phyloP scores from a whole-genome alignment of 2,113 vertebrate species.

The Ifrita kowaldi region DNA sequence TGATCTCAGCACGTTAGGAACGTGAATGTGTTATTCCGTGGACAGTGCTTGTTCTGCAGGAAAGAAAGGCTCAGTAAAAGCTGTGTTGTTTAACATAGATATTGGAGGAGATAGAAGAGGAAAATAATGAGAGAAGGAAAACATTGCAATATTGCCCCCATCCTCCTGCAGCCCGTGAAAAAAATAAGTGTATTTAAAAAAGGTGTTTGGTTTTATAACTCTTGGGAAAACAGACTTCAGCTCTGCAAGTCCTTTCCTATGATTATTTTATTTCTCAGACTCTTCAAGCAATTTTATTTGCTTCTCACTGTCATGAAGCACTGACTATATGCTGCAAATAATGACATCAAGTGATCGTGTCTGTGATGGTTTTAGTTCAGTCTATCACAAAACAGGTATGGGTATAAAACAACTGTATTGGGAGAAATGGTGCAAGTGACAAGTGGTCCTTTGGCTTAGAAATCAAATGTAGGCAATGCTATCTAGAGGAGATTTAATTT shows the following conservation, averaged over 20 bases:
- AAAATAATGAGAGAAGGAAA: slow-evolving; percentile 22
- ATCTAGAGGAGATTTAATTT: not conserved
- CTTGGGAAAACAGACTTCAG: not conserved
- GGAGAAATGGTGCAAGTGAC: not conserved
- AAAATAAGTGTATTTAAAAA: not conserved
- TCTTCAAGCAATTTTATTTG: not conserved
- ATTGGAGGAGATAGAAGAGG: slow-evolving; percentile 31
- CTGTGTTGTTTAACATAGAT: slow-evolving; percentile 20
- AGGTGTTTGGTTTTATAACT: not conserved
- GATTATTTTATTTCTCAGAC: not conserved
- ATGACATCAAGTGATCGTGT: not conserved
- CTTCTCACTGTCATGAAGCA: not conserved
- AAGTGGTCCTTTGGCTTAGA: not conserved
- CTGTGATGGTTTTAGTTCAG: not conserved
- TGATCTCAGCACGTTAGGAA: slow-evolving; percentile 53
- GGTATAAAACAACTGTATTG: not conserved
- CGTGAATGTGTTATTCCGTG: not conserved
- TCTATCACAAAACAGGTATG: not conserved
- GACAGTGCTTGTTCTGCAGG: slow-evolving; percentile 19
- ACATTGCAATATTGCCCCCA: slow-evolving; percentile 14
- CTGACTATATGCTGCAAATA: not conserved
- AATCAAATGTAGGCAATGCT: not conserved
- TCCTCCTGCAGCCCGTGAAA: not conserved
- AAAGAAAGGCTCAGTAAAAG: slow-evolving; percentile 58
- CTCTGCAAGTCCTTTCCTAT: not conserved